phyloP scores from a whole-genome alignment of 2,113 vertebrate genomes.

The Entosphenus tridentatus region DNA sequence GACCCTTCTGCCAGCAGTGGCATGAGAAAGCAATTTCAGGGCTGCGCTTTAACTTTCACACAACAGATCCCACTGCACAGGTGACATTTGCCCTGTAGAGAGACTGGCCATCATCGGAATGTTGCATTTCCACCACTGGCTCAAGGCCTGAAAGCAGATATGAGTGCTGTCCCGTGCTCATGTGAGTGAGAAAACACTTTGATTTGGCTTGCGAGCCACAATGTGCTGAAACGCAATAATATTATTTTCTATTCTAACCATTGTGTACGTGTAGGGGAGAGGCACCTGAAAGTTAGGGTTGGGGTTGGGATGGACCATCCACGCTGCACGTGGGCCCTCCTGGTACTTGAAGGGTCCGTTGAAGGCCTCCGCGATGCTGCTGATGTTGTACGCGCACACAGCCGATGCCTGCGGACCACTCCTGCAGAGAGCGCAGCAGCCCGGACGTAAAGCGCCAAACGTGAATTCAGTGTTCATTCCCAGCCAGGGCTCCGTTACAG shows the following conservation, averaged over 20 bases:
- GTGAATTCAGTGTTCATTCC: no score
- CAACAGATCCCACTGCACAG: no score
- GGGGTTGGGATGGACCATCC: slow-evolving; percentile 83
- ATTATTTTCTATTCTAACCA: background rate
- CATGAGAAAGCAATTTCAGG: no score
- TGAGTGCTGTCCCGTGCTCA: background rate
- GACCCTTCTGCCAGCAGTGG: no score
- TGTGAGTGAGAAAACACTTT: background rate
- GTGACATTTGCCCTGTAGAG: no score
- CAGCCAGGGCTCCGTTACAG: no score
- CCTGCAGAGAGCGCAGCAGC: slow-evolving; percentile 21
- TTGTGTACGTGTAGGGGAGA: no score
- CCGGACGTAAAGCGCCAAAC: no score
- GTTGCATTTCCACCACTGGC: no score
- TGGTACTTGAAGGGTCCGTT: slow-evolving; percentile 86
- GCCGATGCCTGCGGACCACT: slow-evolving; percentile 89
- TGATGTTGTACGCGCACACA: slow-evolving; percentile 88
- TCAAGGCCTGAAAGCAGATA: background rate
- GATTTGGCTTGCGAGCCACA: no score
- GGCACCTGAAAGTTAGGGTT: slow-evolving; percentile 89
- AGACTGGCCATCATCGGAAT: no score
- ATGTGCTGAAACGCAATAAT: background rate
- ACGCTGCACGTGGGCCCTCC: slow-evolving; percentile 77
- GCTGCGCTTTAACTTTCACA: no score
- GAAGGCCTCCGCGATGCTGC: slow-evolving; percentile 64